Base-by-base conservation (phyloP, 2,797 vertebrate species). In the Ptychobarbus kaznakovi region DNA sequence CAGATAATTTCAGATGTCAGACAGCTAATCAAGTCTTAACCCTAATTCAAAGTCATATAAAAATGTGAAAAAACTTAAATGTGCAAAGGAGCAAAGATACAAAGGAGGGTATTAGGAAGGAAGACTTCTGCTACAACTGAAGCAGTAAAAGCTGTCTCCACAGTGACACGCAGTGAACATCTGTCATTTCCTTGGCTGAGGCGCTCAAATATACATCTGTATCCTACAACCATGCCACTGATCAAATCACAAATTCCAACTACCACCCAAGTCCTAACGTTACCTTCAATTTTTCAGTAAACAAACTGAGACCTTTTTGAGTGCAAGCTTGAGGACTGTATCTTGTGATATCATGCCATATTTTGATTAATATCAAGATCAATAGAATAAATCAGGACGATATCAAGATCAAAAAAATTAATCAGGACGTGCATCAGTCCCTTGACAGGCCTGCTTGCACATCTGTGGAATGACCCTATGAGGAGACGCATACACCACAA, bases 71-170 rank as follows among this genome's bases (percentile, higher is more conserved):
- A 42, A 25, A 9, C 25, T 65, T 12, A 35, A 46, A 82, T 13
- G 61, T 63, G 10, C 22, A 75, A 74, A 83, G 40, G n/a, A 44
- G 28, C 18, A 82, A 35, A 82, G 51, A 82, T n/a, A 82, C 18
- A 65, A 82, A 38, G 7, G 7, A 32, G 35, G 10, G 22, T 70
- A 11, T 42, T 58, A 58, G 49, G 20, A 40, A 81, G n/a, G 3
- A 66, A 75, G 22, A 51, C 44, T 35, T 76, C 5, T 40, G 32
- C n/a, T 15, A 6, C 42, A 51, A 12, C 42, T 25, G 28, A 83
- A 74, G 81, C 42, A 58, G 35, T 58, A 51, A 63, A 82, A 63
- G 18, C 68, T 9, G 68, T 58, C 53, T 58, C 25, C 13, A 38
- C 20, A 65, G 53, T 46, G 51, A 22, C 16, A 20, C n/a, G 11